Conservation (phyloP, 2,113 vertebrate species). For the Conger conger region DNA sequence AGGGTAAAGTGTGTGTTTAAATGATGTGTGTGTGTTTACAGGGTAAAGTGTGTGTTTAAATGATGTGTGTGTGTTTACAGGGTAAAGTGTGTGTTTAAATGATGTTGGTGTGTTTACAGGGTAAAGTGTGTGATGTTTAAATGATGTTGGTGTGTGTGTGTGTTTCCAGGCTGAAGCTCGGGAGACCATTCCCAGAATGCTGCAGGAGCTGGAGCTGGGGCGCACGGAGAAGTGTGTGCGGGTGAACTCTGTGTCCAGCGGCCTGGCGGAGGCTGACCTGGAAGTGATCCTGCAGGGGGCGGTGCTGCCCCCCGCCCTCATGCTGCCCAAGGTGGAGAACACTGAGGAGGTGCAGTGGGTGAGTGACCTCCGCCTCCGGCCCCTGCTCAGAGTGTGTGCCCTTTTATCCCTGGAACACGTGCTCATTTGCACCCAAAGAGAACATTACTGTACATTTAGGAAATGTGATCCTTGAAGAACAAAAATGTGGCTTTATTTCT, state of each 20-base stretch:
- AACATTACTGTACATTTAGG: too few species aligned
- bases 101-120: too few species aligned
- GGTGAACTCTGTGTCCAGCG: conserved; percentile 91
- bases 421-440: too few species aligned
- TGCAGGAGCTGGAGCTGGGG: conserved; percentile 80
- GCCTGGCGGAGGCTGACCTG: conserved; percentile 85
- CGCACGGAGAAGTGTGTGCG: conserved; percentile 88
- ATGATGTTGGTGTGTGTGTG: not conserved
- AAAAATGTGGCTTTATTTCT: too few species aligned
- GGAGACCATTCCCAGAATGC: conserved; percentile 75
- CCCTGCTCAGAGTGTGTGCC: too few species aligned
- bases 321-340: conserved; percentile 93
- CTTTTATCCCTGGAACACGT: too few species aligned
- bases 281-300: conserved; percentile 75
- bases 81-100: too few species aligned
- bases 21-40: too few species aligned
- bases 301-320: conserved; percentile 85
- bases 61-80: too few species aligned
- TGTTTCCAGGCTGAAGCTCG: conserved; percentile 80
- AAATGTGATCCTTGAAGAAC: too few species aligned
- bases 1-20: too few species aligned
- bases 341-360: conserved; percentile 88
- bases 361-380: conserved; percentile 47
- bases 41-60: too few species aligned
- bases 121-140: not conserved